These are phyloP conservation scores for Dromas ardeola DNA, from an alignment of 2,113 vertebrate species.

Conservation along the genomic window DNA sequence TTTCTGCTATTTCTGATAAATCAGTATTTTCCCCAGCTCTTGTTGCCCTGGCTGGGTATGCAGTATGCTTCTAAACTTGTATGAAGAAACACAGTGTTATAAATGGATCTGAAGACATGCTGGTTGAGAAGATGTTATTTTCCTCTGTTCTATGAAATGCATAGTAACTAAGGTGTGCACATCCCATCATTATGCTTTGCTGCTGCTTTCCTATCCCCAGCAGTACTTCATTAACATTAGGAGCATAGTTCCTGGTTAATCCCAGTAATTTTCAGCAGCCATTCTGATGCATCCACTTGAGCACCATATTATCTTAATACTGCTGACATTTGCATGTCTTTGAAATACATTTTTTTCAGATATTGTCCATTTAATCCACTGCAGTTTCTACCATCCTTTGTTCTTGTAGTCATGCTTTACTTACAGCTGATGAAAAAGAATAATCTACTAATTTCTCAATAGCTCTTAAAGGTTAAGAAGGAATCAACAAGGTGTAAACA, in stretches of 20 bases:
- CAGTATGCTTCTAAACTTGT: neutral
- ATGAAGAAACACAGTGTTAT: neutral
- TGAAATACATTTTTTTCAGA: constrained; percentile 22
- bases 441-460: constrained; percentile 39
- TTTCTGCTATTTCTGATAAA: neutral
- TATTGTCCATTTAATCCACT: constrained; percentile 20
- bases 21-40: neutral
- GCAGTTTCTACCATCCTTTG: neutral
- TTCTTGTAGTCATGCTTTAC: constrained; percentile 2
- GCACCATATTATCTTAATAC: constrained; percentile 33
- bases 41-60: neutral
- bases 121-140: neutral
- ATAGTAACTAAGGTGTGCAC: neutral
- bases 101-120: neutral
- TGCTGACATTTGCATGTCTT: constrained; percentile 59
- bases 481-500: constrained; percentile 41
- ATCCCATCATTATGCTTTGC: constrained; percentile 12
- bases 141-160: neutral
- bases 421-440: neutral
- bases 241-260: constrained; percentile 49
- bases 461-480: constrained; percentile 36
- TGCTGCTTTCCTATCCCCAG: constrained; percentile 5
- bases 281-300: constrained; percentile 57
- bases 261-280: constrained; percentile 62
- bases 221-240: constrained; percentile 60